phyloP scores from a whole-genome alignment of 2,888 invertebrate genomes.

The Eugnorisma glareosa region DNA sequence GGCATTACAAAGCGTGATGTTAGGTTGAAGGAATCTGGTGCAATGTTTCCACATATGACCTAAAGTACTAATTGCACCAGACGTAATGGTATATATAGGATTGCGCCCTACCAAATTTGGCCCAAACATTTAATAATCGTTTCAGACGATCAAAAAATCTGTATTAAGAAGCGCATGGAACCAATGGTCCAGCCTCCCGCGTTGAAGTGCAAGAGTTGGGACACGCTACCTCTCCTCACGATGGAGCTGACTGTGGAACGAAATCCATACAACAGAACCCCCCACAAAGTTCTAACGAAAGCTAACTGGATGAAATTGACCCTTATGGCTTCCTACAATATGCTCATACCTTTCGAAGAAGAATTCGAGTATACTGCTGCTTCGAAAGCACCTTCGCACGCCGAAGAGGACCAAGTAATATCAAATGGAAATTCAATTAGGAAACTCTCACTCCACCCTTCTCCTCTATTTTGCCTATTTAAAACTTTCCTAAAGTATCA shows the following conservation, averaged over 20 bases:
- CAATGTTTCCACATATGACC: not conserved
- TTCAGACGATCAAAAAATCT: constrained; percentile 76
- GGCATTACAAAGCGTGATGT: not conserved
- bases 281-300: constrained; percentile 76
- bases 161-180: constrained; percentile 80
- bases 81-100: not conserved
- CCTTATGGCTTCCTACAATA: constrained; percentile 81
- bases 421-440: not conserved
- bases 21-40: not conserved
- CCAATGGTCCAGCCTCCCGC: constrained; percentile 74
- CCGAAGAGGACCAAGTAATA: constrained; percentile 77
- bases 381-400: constrained; percentile 74
- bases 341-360: constrained; percentile 74
- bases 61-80: not conserved
- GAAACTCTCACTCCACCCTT: not conserved
- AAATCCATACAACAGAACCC: constrained; percentile 71
- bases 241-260: constrained; percentile 75
- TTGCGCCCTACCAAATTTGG: not conserved
- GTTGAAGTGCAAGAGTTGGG: constrained; percentile 81
- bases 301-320: constrained; percentile 83
- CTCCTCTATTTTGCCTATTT: not conserved
- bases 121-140: constrained; percentile 8
- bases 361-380: constrained; percentile 77
- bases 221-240: constrained; percentile 81
- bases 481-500: not conserved